A percentile compares a stretch with the other conserved stretches of the same genome.
Evolutionary conservation across 2,113 vertebrate genomes (phyloP).

Genomic region (Nibea albiflora): DNA sequence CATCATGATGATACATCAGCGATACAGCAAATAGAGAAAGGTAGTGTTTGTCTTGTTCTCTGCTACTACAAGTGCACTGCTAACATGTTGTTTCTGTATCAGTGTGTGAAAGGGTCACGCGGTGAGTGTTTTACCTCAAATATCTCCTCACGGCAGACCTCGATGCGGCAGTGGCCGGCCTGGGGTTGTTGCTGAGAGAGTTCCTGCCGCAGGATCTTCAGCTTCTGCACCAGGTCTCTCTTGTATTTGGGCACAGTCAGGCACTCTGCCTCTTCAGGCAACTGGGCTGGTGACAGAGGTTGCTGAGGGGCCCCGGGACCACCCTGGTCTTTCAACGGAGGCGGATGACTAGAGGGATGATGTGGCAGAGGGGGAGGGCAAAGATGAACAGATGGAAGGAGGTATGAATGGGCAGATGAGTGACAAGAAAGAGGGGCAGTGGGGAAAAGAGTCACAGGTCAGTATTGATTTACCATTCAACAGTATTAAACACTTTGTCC

Average conservation of each 20-base stretch:
- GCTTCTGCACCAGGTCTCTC: conserved; percentile 94
- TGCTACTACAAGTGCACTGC: too few species aligned
- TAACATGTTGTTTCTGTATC: background rate
- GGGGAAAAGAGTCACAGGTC: conserved; percentile 10
- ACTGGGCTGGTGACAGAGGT: conserved; percentile 87
- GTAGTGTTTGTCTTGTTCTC: background rate
- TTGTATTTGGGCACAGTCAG: conserved; percentile 95
- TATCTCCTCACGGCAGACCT: conserved; percentile 96
- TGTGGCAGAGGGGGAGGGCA: background rate
- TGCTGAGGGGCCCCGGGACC: conserved; percentile 79
- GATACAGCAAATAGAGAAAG: background rate
- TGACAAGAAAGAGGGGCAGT: conserved; percentile 15
- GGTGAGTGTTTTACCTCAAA: conserved; percentile 88
- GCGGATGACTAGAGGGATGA: conserved; percentile 84
- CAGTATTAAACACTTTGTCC: conserved; percentile 19
- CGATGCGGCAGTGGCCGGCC: conserved; percentile 95
- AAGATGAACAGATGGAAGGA: background rate
- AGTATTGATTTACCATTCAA: conserved; percentile 8
- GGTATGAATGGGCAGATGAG: background rate
- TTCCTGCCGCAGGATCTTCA: conserved; percentile 94
- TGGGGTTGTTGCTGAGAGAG: conserved; percentile 96
- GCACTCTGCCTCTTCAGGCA: conserved; percentile 93
- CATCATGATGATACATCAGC: background rate
- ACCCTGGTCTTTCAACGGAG: conserved; percentile 88
- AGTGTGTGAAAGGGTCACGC: background rate